These are phyloP conservation scores for Porites lobata DNA, from an alignment of 92 coral and sea anemone genomes.

Conservation along the genomic window DNA sequence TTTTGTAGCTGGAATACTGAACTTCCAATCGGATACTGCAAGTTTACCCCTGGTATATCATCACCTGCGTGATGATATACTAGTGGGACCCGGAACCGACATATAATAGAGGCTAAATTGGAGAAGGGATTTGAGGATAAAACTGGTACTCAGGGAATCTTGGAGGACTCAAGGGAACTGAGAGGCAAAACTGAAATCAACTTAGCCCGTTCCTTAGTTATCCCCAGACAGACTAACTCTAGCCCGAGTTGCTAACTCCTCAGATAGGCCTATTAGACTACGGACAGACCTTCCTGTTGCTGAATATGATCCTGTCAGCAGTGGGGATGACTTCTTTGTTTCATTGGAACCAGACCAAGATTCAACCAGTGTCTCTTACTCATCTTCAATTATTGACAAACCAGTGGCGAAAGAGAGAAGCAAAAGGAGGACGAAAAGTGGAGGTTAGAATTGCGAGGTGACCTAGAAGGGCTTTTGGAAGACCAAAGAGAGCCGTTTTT, in stretches of 20 bases:
- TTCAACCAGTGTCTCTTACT: no score
- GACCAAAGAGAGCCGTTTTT: constrained; percentile 33
- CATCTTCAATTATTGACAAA: no score
- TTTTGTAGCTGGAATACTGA: not conserved
- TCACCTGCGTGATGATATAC: not conserved
- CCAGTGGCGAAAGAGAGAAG: not conserved
- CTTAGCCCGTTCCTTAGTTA: constrained; percentile 51
- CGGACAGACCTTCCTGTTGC: constrained; percentile 18
- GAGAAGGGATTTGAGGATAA: constrained; percentile 55
- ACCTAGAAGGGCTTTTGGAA: constrained; percentile 26
- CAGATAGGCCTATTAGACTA: constrained; percentile 24
- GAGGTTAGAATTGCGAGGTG: not conserved
- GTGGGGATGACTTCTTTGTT: no score
- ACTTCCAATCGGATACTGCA: not conserved
- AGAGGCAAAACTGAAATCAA: constrained; percentile 6
- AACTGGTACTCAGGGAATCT: constrained; percentile 47
- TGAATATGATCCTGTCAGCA: not conserved
- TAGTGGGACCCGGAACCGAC: constrained; percentile 41
- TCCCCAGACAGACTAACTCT: constrained; percentile 39
- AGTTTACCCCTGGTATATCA: constrained; percentile 12
- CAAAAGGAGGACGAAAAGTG: constrained; percentile 4
- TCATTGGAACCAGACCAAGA: no score
- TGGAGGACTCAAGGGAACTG: constrained; percentile 32
- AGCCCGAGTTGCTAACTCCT: constrained; percentile 34
- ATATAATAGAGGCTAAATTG: constrained; percentile 33